Evolutionary conservation across 2,797 vertebrate genomes (phyloP), one percentile per base, ranked within the genome.

Genomic region (Dipus sagitta): DNA sequence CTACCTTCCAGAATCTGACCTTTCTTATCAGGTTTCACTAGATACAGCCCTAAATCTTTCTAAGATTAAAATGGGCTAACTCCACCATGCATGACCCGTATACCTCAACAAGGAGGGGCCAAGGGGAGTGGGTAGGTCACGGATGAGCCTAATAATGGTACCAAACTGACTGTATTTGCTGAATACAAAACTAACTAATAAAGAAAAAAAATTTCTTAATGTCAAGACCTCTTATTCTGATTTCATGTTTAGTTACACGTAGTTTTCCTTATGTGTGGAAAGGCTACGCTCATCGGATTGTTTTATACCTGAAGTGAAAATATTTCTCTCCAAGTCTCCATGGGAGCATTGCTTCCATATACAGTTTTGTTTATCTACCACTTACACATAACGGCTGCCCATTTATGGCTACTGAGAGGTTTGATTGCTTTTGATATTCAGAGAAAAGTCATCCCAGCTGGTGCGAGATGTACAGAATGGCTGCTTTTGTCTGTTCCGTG

Each of bases 391-490:
- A 64, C 72, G 88, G 89, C 82, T 90, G 78, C 20, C 67, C 20
- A 75, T 30, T 71, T 81, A 94, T 92, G 94, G 72, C 72, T 84
- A 67, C 82, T 75, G 24, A 80, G 60, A 81, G 62, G 83, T 94
- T 81, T 81, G 72, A 79, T 72, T 96, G 91, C 52, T 47, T 96
- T 96, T 95, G 58, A 88, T 38, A 93, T 80, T 91, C 62, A 88
- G 74, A 72, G 82, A 71, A 86, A 92, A 79, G 84, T 82, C 72
- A 60, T 77, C 75, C 54, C 75, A 94, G 83, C 93, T 93, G 94
- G 78, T 71, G 14, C 32, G 65, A 82, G 65, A 54, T 20, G 23
- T 72, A 21, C 72, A 85, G 60, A 64, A 95, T 85, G 65, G 28
- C 74, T 68, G 26, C n/a, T 38, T 82, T 81, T 62, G 30, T 68